Percentiles rank a stretch among this genome's conserved stretches.
These are phyloP conservation scores for Anguilla marmorata DNA, from an alignment of 2,797 vertebrate genomes.

Conservation along the genomic window DNA sequence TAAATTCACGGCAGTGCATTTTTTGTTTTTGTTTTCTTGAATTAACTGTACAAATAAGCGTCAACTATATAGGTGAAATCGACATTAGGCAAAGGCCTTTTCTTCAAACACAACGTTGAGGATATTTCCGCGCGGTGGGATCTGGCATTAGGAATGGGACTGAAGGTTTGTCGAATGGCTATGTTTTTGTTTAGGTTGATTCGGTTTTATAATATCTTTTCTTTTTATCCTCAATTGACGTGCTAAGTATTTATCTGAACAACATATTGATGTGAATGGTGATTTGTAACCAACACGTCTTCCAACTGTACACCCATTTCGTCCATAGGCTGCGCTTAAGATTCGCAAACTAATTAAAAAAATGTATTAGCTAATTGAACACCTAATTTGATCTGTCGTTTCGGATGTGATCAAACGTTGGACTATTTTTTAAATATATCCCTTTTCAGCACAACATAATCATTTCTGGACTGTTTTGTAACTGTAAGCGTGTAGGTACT, in stretches of 20 bases:
- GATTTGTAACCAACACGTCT: neutral
- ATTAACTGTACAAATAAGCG: constrained; percentile 32
- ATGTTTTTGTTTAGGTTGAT: neutral
- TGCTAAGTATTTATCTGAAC: neutral
- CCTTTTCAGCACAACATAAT: neutral
- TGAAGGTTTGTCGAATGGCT: constrained; percentile 24
- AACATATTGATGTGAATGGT: neutral
- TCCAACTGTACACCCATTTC: neutral
- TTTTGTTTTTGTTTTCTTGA: constrained; percentile 40
- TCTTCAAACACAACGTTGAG: neutral
- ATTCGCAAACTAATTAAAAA: neutral
- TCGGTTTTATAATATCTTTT: neutral
- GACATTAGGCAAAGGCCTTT: neutral
- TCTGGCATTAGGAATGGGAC: constrained; percentile 8
- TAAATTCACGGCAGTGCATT: constrained; percentile 40
- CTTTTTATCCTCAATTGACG: neutral
- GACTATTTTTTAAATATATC: neutral
- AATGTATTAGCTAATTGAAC: neutral
- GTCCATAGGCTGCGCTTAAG: neutral
- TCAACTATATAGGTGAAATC: neutral
- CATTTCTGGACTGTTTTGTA: neutral
- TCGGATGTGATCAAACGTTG: neutral
- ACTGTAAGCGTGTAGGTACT: neutral
- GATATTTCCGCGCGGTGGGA: constrained; percentile 12
- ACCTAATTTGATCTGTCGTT: neutral